A percentile compares a stretch with the other conserved stretches of the same genome.
phyloP scores from a whole-genome alignment of 2,113 vertebrate species.

The Callionymus lyra region DNA sequence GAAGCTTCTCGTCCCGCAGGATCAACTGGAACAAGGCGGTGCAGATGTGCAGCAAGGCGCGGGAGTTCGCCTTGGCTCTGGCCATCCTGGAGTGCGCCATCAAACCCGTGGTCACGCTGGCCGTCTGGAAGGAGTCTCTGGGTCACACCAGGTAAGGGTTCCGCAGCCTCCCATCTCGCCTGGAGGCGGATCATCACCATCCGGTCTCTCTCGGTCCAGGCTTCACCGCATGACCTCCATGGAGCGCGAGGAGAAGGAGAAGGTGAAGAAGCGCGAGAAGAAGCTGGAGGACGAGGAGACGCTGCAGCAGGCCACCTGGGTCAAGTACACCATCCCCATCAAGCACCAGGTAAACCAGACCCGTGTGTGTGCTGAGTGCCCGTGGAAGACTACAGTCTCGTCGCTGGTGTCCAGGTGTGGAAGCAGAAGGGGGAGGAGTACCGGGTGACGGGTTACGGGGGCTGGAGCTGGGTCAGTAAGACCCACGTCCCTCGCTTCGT shows the following conservation, averaged over 20 bases:
- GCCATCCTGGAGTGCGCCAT: constrained; percentile 97
- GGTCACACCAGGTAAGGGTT: constrained; percentile 88
- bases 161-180: background rate
- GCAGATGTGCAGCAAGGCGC: constrained; percentile 98
- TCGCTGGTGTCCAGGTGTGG: constrained; percentile 85
- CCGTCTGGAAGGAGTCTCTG: constrained; percentile 90
- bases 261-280: constrained; percentile 89
- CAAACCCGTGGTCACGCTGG: constrained; percentile 94
- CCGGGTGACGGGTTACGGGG: constrained; percentile 92
- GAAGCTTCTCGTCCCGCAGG: constrained; percentile 45
- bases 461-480: constrained; percentile 97
- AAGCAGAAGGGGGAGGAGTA: constrained; percentile 99
- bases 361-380: background rate
- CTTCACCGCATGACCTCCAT: constrained; percentile 89
- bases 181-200: background rate
- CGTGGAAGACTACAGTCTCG: background rate
- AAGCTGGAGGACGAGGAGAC: constrained; percentile 94
- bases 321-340: constrained; percentile 93
- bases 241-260: constrained; percentile 94
- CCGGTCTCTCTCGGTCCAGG: constrained; percentile 53
- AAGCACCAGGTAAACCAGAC: constrained; percentile 80
- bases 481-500: constrained; percentile 87
- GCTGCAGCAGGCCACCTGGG: constrained; percentile 92
- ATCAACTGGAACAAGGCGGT: constrained; percentile 98
- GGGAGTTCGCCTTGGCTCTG: constrained; percentile 93